Evolutionary conservation across 2,888 invertebrate species (phyloP).

Genomic region (Dryobota labecula): DNA sequence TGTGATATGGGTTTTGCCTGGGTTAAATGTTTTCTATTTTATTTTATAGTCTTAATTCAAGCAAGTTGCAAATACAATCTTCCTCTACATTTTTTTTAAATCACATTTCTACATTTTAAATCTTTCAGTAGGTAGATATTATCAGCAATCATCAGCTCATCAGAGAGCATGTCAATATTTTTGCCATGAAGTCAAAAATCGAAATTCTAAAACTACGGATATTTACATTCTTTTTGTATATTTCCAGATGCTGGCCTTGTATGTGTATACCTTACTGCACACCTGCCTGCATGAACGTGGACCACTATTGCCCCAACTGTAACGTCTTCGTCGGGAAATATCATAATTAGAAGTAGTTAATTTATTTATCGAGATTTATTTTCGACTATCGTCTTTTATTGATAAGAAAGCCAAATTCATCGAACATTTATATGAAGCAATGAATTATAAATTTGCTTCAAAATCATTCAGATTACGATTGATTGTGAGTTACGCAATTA

Average conservation of each 20-base stretch:
- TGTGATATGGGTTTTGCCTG: too few species aligned
- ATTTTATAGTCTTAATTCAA: too few species aligned
- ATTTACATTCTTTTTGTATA: slow-evolving; percentile 23
- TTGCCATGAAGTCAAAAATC: not conserved
- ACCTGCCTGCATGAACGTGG: slow-evolving; percentile 89
- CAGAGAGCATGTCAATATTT: not conserved
- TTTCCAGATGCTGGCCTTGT: slow-evolving; percentile 87
- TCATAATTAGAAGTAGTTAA: slow-evolving; percentile 64
- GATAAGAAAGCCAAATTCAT: not conserved
- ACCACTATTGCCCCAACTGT: slow-evolving; percentile 91
- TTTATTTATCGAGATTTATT: not conserved
- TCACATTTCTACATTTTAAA: too few species aligned
- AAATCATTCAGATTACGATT: too few species aligned
- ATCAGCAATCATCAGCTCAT: too few species aligned
- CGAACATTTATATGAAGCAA: too few species aligned
- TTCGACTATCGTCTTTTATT: not conserved
- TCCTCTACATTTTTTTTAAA: too few species aligned
- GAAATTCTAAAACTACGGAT: not conserved
- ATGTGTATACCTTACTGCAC: slow-evolving; percentile 90
- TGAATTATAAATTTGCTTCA: too few species aligned
- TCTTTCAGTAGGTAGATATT: too few species aligned
- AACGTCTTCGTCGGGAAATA: slow-evolving; percentile 89
- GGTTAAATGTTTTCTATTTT: too few species aligned
- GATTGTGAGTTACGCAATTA: too few species aligned
- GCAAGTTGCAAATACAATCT: too few species aligned